Conservation (phyloP, 2,888 invertebrate genomes). For the Scelioninae gen. 2 region DNA sequence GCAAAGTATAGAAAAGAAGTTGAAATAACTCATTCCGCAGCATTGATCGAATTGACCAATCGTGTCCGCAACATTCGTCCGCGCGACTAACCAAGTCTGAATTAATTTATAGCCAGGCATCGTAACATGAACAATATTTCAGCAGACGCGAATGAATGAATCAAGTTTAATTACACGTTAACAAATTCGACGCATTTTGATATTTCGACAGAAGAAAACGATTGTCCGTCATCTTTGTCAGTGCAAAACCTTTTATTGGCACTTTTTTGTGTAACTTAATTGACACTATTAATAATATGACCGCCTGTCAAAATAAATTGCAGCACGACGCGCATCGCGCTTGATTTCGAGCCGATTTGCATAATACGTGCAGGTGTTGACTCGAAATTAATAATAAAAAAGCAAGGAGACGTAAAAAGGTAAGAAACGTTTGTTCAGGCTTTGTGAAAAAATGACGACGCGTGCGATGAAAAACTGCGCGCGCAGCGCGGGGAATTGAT, state of each 20-base stretch:
- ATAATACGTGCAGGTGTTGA: too few species aligned
- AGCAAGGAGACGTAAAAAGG: too few species aligned
- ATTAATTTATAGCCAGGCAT: constrained; percentile 6
- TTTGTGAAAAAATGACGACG: constrained; percentile 13
- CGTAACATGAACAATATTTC: not conserved
- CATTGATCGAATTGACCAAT: not conserved
- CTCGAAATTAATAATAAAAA: too few species aligned
- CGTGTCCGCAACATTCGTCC: not conserved
- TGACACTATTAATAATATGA: not conserved
- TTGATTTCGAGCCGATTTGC: not conserved
- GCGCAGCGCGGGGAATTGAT: too few species aligned
- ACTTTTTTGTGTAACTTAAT: not conserved
- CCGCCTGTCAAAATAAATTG: constrained; percentile 1
- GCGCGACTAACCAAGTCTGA: not conserved
- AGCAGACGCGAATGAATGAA: constrained; percentile 1
- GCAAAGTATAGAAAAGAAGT: not conserved
- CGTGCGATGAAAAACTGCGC: constrained; percentile 4
- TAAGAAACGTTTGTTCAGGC: too few species aligned
- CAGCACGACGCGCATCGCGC: not conserved
- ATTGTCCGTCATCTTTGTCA: not conserved
- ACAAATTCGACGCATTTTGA: not conserved
- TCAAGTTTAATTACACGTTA: not conserved
- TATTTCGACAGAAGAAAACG: not conserved
- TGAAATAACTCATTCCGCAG: not conserved
- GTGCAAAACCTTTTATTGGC: not conserved